Evolutionary conservation across 2,113 vertebrate species (phyloP).

Genomic region (Tapirus terrestris): DNA sequence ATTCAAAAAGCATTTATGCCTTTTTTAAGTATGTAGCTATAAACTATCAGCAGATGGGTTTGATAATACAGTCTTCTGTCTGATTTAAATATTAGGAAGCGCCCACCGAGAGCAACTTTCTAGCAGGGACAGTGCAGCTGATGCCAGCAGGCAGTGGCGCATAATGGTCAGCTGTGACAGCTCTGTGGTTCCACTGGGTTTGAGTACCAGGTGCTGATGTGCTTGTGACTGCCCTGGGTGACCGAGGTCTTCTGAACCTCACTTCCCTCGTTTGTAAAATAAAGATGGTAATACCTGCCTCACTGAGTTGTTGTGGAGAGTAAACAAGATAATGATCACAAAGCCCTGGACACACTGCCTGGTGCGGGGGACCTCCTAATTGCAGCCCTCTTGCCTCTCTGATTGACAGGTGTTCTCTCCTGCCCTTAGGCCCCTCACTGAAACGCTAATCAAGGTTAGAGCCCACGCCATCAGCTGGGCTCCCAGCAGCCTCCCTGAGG

Average conservation of each 20-base stretch:
- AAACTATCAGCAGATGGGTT: neutral
- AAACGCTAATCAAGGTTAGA: neutral
- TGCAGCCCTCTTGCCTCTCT: neutral
- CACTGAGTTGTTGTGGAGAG: neutral
- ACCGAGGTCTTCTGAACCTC: neutral
- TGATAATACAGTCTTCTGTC: neutral
- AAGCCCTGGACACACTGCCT: neutral
- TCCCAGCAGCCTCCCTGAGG: neutral
- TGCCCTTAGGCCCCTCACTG: neutral
- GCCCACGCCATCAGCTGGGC: accelerated
- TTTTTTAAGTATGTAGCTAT: neutral
- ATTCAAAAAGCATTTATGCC: slow-evolving; percentile 6
- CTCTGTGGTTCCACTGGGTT: neutral
- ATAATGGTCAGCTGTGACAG: neutral
- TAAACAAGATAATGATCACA: neutral
- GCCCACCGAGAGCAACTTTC: neutral
- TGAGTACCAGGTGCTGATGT: neutral
- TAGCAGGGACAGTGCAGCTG: too few relatives aligned
- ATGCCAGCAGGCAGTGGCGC: neutral
- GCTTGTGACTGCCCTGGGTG: neutral
- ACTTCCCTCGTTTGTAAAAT: neutral
- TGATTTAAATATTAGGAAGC: neutral
- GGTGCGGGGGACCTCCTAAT: neutral
- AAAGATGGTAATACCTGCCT: neutral
- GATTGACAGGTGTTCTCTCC: neutral